Evolutionary conservation across 1,140 invertebrate genomes (phyloP).

Genomic region (Diorhabda carinulata): DNA sequence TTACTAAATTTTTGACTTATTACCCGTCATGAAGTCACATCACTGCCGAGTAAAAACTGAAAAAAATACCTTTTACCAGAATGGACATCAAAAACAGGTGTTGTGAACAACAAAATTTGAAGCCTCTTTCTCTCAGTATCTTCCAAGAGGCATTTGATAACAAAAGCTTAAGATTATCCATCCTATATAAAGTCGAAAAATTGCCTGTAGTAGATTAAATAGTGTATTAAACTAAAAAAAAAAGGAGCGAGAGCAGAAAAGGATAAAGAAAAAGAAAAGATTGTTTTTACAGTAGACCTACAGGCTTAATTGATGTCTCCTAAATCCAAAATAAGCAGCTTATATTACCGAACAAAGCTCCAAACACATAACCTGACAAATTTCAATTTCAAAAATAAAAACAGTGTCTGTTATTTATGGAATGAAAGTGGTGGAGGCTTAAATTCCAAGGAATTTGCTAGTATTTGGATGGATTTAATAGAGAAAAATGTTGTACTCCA

Average conservation of each 20-base stretch:
- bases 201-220: no score
- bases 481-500: constrained; percentile 4
- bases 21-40: no score
- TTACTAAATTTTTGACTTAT: no score
- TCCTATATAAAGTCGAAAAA: no score
- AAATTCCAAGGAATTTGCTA: constrained; percentile 21
- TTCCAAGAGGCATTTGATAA: no score
- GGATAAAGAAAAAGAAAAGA: constrained; percentile 24
- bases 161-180: no score
- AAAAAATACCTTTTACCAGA: no score
- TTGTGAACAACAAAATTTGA: no score
- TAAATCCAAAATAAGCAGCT: constrained; percentile 29
- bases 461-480: constrained; percentile 5
- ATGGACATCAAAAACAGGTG: no score
- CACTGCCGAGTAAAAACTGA: no score
- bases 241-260: constrained; percentile 27
- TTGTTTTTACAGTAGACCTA: constrained; percentile 36
- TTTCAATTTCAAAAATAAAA: constrained; percentile 14
- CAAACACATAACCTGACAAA: constrained; percentile 9
- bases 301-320: constrained; percentile 35
- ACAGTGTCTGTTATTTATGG: constrained; percentile 21
- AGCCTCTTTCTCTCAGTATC: no score
- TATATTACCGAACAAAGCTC: constrained; percentile 36
- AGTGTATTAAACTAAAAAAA: no score
- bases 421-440: constrained; percentile 15